phyloP scores from a whole-genome alignment of 2,888 invertebrate species.

The Eurytoma adleriae region DNA sequence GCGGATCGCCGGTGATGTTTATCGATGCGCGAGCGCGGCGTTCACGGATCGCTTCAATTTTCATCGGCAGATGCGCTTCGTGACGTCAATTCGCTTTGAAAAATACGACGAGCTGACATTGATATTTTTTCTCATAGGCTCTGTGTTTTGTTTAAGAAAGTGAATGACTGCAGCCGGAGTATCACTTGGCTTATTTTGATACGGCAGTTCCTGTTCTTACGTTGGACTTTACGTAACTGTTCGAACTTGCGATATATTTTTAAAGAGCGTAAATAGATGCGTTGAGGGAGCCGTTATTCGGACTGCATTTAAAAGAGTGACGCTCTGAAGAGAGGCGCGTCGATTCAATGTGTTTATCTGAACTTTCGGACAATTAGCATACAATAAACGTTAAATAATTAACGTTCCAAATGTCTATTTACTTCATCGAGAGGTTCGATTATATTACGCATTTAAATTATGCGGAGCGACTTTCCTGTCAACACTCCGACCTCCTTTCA shows the following conservation, averaged over 20 bases:
- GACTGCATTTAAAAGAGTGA: background rate
- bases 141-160: too few relatives aligned
- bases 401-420: slow-evolving; percentile 20
- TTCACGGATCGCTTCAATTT: background rate
- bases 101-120: too few relatives aligned
- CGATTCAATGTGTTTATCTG: slow-evolving; percentile 15
- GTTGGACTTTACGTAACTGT: too few relatives aligned
- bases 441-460: background rate
- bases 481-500: slow-evolving; percentile 23
- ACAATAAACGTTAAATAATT: slow-evolving; percentile 42
- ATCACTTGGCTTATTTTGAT: too few relatives aligned
- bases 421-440: background rate
- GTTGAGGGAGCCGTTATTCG: background rate
- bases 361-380: slow-evolving; percentile 39
- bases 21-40: background rate
- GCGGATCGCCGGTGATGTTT: background rate
- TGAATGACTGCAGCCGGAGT: too few relatives aligned
- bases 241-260: too few relatives aligned
- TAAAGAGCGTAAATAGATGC: too few relatives aligned
- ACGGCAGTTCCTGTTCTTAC: too few relatives aligned
- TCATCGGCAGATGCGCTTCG: too few relatives aligned
- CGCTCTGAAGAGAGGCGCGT: background rate
- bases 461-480: slow-evolving; percentile 2
- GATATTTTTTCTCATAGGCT: too few relatives aligned
- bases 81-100: too few relatives aligned